Evolutionary conservation across 2,797 vertebrate genomes (phyloP).

Genomic region (Petrocephalus schoutedeni): DNA sequence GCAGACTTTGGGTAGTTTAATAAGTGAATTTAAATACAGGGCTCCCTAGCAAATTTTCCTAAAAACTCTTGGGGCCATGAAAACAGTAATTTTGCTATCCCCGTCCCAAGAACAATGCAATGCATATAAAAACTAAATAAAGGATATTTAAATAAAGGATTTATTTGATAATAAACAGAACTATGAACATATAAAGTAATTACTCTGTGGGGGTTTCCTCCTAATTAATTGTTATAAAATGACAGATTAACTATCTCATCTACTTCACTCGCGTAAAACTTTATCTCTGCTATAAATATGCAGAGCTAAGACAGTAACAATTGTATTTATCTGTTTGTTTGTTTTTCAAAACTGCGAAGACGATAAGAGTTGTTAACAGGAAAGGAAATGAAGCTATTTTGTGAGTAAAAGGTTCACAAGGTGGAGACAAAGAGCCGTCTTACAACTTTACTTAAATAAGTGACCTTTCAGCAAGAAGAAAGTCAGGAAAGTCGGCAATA

Average conservation of each 20-base stretch:
- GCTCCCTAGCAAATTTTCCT: background rate
- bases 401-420: constrained; percentile 1
- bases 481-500: background rate
- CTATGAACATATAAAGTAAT: background rate
- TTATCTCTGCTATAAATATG: background rate
- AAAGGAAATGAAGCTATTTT: background rate
- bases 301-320: background rate
- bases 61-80: background rate
- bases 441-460: background rate
- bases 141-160: background rate
- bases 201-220: background rate
- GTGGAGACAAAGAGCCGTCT: constrained; percentile 13
- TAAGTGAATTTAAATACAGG: background rate
- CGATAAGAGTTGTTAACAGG: background rate
- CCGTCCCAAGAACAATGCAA: background rate
- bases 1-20: background rate
- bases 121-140: background rate
- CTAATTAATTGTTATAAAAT: background rate
- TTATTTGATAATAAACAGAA: background rate
- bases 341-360: background rate
- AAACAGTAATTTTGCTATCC: background rate
- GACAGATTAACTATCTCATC: background rate
- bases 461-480: background rate
- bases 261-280: background rate
- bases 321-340: background rate